Conservation (phyloP, 2,888 invertebrate species). For the Heliconius hortense region DNA sequence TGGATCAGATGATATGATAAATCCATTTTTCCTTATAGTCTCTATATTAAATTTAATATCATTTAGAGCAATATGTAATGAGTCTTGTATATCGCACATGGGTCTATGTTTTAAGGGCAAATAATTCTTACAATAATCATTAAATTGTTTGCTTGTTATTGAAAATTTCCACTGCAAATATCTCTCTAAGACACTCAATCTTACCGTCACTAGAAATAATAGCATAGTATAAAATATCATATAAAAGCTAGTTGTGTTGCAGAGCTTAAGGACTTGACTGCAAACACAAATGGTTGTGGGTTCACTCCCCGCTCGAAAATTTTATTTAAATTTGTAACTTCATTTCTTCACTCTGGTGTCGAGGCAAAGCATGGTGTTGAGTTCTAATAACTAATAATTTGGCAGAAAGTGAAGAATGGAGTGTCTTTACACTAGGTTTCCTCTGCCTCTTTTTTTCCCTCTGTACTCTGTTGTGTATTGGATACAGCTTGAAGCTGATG, state of each 20-base stretch:
- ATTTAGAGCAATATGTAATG: slow-evolving; percentile 78
- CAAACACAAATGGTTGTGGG: too few relatives aligned
- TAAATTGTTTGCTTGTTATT: slow-evolving; percentile 61
- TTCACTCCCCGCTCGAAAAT: too few relatives aligned
- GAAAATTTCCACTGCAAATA: slow-evolving; percentile 66
- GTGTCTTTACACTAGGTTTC: too few relatives aligned
- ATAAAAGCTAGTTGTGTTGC: not conserved
- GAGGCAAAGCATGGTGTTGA: too few relatives aligned
- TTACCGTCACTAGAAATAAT: slow-evolving; percentile 61
- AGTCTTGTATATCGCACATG: slow-evolving; percentile 75
- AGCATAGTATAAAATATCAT: not conserved
- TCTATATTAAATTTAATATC: slow-evolving; percentile 80
- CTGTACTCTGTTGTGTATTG: too few relatives aligned
- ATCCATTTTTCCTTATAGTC: slow-evolving; percentile 82
- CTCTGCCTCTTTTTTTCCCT: too few relatives aligned
- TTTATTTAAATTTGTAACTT: too few relatives aligned
- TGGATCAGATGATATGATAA: slow-evolving; percentile 82
- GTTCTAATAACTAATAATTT: too few relatives aligned
- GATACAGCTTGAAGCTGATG: too few relatives aligned
- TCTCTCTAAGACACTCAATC: slow-evolving; percentile 66
- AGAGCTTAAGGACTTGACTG: too few relatives aligned
- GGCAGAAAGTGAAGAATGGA: too few relatives aligned
- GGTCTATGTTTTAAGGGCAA: slow-evolving; percentile 69
- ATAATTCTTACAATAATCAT: slow-evolving; percentile 67
- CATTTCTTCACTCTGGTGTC: too few relatives aligned